phyloP scores from a whole-genome alignment of 2,888 invertebrate species.

The Cordylochernes scorpioides region DNA sequence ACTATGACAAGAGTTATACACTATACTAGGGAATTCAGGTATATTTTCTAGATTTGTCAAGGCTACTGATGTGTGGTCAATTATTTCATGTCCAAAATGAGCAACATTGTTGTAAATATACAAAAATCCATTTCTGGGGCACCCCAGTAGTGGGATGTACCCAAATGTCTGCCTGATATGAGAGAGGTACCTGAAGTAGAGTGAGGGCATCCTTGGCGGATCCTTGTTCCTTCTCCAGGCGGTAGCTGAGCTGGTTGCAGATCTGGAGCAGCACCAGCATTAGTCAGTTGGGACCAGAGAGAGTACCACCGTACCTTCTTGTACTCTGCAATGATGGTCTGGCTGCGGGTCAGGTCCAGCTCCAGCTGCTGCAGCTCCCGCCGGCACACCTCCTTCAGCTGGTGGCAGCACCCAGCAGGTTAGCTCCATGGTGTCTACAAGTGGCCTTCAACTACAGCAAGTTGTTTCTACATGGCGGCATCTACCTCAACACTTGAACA shows the following conservation, averaged over 20 bases:
- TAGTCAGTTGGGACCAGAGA: not conserved
- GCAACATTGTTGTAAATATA: no score
- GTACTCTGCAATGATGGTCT: constrained; percentile 63
- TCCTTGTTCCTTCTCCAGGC: constrained; percentile 52
- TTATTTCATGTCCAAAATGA: no score
- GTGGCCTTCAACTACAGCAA: not conserved
- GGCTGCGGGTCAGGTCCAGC: constrained; percentile 35
- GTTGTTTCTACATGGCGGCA: not conserved
- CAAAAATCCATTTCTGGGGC: no score
- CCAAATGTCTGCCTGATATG: no score
- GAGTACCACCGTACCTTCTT: constrained; percentile 38
- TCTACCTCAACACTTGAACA: not conserved
- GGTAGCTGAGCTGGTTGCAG: constrained; percentile 43
- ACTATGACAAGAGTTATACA: no score
- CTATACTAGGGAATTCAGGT: no score
- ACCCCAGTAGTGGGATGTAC: no score
- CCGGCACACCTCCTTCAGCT: constrained; percentile 38
- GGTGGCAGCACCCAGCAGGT: no score
- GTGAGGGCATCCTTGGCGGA: constrained; percentile 32
- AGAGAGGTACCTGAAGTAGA: no score
- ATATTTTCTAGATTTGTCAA: no score
- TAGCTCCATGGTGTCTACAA: no score
- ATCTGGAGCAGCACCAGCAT: constrained; percentile 19
- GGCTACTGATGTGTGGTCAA: no score
- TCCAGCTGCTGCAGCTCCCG: constrained; percentile 44